Evolutionary conservation across 2,113 vertebrate species (phyloP).

Genomic region (Craseonycteris thonglongyai): DNA sequence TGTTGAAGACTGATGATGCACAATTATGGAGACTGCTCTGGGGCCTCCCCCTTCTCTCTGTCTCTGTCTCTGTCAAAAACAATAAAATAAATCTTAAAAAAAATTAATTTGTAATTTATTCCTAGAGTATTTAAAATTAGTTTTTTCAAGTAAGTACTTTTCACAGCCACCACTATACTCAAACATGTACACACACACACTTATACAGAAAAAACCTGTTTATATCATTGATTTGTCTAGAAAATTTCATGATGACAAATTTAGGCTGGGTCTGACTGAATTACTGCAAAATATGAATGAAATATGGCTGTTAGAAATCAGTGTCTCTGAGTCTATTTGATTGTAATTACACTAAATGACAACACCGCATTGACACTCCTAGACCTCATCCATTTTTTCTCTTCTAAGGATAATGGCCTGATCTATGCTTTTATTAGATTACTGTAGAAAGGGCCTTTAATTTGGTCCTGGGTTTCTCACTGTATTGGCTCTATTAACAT

Average conservation of each 20-base stretch:
- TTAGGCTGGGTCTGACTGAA: slow-evolving; percentile 1
- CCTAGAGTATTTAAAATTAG: not conserved
- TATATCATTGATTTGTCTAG: slow-evolving; percentile 13
- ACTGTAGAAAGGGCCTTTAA: not conserved
- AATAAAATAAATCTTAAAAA: too few species aligned
- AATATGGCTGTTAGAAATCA: slow-evolving; percentile 3
- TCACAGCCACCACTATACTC: not conserved
- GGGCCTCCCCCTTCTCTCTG: too few species aligned
- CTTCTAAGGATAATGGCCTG: not conserved
- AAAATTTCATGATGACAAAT: slow-evolving; percentile 9
- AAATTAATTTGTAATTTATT: not conserved
- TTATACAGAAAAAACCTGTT: not conserved
- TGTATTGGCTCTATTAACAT: slow-evolving; percentile 7
- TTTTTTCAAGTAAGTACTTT: not conserved
- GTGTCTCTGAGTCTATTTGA: not conserved
- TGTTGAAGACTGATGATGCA: too few species aligned
- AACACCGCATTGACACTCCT: not conserved
- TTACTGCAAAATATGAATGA: slow-evolving; percentile 16
- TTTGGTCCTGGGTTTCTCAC: slow-evolving; percentile 19
- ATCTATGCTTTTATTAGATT: not conserved
- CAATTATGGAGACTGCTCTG: too few species aligned
- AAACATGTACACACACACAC: too few species aligned
- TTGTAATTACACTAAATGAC: slow-evolving; percentile 2
- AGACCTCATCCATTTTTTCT: not conserved
- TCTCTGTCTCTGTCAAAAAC: too few species aligned